Evolutionary conservation across 1,140 invertebrate genomes (phyloP).

Genomic region (Onthophagus taurus): DNA sequence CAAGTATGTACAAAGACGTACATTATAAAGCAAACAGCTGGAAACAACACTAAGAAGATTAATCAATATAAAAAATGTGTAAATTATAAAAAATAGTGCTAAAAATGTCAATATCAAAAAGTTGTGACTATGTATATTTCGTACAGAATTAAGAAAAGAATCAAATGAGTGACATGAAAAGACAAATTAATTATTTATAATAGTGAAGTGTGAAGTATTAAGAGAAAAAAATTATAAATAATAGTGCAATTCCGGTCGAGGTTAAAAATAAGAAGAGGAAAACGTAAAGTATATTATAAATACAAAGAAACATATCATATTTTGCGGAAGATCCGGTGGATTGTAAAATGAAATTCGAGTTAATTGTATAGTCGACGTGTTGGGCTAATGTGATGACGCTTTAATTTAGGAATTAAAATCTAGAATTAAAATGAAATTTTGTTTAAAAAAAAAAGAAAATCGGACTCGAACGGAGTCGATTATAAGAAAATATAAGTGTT

Average conservation of each 20-base stretch:
- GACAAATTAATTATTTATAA: slow-evolving; percentile 10
- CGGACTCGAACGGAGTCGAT: too few species aligned
- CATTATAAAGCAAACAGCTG: slow-evolving; percentile 74
- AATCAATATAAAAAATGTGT: slow-evolving; percentile 5
- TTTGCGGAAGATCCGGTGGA: slow-evolving; percentile 14
- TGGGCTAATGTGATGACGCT: slow-evolving; percentile 15
- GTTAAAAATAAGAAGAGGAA: too few species aligned
- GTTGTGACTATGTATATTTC: slow-evolving; percentile 3
- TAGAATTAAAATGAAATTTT: slow-evolving; percentile 1
- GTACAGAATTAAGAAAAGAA: slow-evolving; percentile 12
- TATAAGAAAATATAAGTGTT: too few species aligned
- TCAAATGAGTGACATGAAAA: slow-evolving; percentile 15
- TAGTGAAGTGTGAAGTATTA: slow-evolving; percentile 13
- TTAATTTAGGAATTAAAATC: slow-evolving; percentile 14
- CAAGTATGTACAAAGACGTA: slow-evolving; percentile 78
- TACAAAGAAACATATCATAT: slow-evolving; percentile 19
- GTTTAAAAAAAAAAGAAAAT: too few species aligned
- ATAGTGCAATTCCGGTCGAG: too few species aligned
- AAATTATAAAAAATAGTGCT: not conserved
- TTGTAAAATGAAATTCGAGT: slow-evolving; percentile 12
- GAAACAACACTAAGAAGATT: slow-evolving; percentile 53
- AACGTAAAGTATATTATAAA: too few species aligned
- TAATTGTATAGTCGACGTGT: too few species aligned
- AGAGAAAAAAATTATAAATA: slow-evolving; percentile 11
- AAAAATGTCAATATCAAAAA: not conserved